Percentiles rank a stretch among this genome's conserved stretches.
These are phyloP conservation scores for Gibbula magus DNA, from an alignment of 2,888 invertebrate genomes.

Conservation along the genomic window DNA sequence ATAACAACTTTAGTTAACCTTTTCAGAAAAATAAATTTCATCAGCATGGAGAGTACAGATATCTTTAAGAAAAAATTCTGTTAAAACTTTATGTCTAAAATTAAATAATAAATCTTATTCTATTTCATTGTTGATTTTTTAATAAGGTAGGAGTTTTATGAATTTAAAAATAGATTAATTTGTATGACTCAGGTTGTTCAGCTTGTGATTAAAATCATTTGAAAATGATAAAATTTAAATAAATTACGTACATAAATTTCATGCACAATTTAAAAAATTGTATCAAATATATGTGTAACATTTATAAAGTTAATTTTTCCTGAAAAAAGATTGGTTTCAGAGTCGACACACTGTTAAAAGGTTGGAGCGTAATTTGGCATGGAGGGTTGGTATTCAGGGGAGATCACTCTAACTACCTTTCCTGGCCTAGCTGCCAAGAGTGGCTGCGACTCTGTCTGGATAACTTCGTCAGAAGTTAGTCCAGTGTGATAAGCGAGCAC, in stretches of 20 bases:
- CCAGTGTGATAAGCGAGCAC: constrained; percentile 20
- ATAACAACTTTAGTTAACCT: not conserved
- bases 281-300: not conserved
- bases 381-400: not conserved
- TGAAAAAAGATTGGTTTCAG: not conserved
- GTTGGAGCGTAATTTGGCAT: not conserved
- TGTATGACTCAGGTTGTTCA: not conserved
- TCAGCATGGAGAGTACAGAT: too few species aligned
- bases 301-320: not conserved
- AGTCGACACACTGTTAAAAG: not conserved
- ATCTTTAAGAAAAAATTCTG: too few species aligned
- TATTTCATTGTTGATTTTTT: too few species aligned
- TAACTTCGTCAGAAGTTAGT: not conserved
- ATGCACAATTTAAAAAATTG: not conserved
- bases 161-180: not conserved
- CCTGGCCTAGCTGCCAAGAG: not conserved
- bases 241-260: not conserved
- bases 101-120: too few species aligned
- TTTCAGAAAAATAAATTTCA: too few species aligned
- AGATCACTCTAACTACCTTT: constrained; percentile 17
- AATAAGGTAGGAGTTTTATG: too few species aligned
- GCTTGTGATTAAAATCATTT: too few species aligned
- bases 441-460: not conserved
- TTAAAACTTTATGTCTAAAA: too few species aligned
- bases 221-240: not conserved